Percentiles rank a stretch among this genome's conserved stretches.
Evolutionary conservation across 2,888 invertebrate genomes (phyloP).

Genomic region (Harpalus rufipes): DNA sequence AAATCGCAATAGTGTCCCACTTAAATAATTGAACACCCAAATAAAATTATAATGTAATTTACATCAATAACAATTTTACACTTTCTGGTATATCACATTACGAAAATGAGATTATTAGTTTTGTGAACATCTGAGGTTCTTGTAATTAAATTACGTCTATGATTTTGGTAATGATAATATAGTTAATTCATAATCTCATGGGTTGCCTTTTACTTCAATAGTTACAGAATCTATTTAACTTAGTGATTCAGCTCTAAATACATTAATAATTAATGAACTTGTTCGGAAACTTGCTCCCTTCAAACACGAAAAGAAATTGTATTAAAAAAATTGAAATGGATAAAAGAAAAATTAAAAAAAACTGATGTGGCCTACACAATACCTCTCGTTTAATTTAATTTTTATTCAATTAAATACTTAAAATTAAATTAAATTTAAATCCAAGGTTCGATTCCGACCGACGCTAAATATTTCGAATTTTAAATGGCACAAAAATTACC

Average conservation of each 20-base stretch:
- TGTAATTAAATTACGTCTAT: conserved; percentile 16
- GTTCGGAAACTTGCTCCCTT: conserved; percentile 1
- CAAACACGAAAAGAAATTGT: not conserved
- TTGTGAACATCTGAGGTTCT: not conserved
- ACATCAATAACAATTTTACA: not conserved
- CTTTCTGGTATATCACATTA: not conserved
- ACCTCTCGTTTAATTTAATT: no score
- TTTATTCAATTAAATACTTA: no score
- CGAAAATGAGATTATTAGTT: not conserved
- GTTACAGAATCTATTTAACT: conserved; percentile 46
- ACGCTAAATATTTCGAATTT: no score
- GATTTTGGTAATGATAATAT: conserved; percentile 35
- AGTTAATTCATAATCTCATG: conserved; percentile 21
- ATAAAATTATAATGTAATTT: not conserved
- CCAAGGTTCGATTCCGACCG: no score
- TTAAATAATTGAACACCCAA: no score
- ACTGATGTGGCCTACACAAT: no score
- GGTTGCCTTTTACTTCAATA: conserved; percentile 15
- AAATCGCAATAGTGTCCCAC: no score
- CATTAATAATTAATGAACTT: conserved; percentile 14
- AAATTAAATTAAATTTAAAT: no score
- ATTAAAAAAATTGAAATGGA: not conserved
- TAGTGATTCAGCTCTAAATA: not conserved
- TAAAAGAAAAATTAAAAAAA: not conserved
- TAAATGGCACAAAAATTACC: no score